Evolutionary conservation across 2,888 invertebrate species (phyloP).

Genomic region (Amphipyra berbera): DNA sequence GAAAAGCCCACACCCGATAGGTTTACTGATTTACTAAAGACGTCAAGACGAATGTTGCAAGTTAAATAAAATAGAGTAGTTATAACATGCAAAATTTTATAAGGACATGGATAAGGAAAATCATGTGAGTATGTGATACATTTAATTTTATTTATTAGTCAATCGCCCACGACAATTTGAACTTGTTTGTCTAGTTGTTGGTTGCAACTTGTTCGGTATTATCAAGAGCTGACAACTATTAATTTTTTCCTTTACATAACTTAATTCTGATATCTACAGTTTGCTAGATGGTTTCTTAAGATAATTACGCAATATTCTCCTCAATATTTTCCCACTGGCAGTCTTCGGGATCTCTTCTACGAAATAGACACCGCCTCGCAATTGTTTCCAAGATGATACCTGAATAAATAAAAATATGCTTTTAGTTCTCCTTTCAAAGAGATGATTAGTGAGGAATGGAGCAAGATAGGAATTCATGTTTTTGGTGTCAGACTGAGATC

Average conservation of each 20-base stretch:
- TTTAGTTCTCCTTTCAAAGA: conserved; percentile 4
- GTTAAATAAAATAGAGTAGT: too few relatives aligned
- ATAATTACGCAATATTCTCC: conserved; percentile 86
- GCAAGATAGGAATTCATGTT: too few relatives aligned
- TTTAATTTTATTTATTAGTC: conserved; percentile 6
- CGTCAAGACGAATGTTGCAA: too few relatives aligned
- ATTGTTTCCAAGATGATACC: conserved; percentile 92
- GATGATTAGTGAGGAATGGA: background rate
- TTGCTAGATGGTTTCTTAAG: conserved; percentile 59
- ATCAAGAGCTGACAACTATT: background rate
- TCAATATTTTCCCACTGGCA: conserved; percentile 93
- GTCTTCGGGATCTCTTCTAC: conserved; percentile 93
- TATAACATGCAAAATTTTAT: background rate
- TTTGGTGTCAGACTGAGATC: too few relatives aligned
- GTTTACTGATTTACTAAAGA: too few relatives aligned
- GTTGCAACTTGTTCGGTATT: background rate
- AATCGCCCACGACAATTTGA: conserved; percentile 1
- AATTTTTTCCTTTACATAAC: too few relatives aligned
- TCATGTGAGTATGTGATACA: conserved; percentile 5
- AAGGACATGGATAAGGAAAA: conserved; percentile 5
- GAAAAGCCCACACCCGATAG: too few relatives aligned
- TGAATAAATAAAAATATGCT: conserved; percentile 53
- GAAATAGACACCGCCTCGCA: conserved; percentile 93
- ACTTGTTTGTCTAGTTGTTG: background rate
- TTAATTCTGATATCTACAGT: conserved; percentile 24